These are phyloP conservation scores for Orthonyx spaldingii DNA, from an alignment of 2,113 vertebrate species.

Conservation along the genomic window DNA sequence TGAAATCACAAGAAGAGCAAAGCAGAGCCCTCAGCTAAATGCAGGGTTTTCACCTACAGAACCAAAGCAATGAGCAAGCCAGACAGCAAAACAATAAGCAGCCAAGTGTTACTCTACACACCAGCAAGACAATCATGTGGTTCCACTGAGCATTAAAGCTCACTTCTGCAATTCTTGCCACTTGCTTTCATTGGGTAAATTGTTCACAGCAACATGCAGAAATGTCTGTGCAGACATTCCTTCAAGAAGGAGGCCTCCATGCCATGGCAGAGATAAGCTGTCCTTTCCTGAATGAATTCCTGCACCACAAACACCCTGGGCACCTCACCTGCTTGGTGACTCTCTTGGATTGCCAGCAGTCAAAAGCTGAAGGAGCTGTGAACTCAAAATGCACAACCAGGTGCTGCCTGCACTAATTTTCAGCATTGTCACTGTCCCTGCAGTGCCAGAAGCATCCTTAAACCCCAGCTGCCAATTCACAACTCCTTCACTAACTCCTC, in stretches of 20 bases:
- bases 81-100: not conserved
- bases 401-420: not conserved
- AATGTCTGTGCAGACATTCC: not conserved
- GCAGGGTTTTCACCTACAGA: not conserved
- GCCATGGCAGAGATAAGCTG: rapidly evolving
- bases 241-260: not conserved
- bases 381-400: not conserved
- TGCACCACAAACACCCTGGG: not conserved
- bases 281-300: not conserved
- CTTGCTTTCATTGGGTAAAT: not conserved
- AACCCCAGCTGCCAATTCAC: not conserved
- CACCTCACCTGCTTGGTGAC: not conserved
- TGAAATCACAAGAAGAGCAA: not conserved
- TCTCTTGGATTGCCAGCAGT: not conserved
- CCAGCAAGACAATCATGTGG: rapidly evolving
- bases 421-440: not conserved
- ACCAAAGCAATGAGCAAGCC: not conserved
- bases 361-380: not conserved
- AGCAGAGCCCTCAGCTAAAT: not conserved
- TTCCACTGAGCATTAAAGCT: not conserved
- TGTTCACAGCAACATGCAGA: not conserved
- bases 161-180: not conserved
- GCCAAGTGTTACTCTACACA: not conserved
- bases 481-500: not conserved
- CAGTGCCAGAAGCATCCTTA: not conserved